Evolutionary conservation across 2,797 vertebrate genomes (phyloP).

Genomic region (Ispidina picta): DNA sequence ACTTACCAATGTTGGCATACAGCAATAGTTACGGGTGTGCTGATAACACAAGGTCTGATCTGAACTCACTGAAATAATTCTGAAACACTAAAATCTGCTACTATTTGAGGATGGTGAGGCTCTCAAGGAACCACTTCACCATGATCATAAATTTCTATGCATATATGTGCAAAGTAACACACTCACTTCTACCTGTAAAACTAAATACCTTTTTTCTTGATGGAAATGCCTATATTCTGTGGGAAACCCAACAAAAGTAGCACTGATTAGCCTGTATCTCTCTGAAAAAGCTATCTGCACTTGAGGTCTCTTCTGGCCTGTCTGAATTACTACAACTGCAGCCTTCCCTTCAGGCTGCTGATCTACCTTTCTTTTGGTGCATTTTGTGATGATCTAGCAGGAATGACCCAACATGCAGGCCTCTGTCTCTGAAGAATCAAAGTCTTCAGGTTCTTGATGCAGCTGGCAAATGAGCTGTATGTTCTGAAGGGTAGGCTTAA

Average conservation of each 20-base stretch:
- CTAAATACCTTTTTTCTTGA: not conserved
- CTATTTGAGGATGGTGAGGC: not conserved
- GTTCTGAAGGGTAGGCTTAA: conserved; percentile 17
- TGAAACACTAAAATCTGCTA: not conserved
- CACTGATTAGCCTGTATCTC: not conserved
- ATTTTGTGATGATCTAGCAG: not conserved
- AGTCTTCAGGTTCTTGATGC: not conserved
- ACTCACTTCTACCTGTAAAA: not conserved
- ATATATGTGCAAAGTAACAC: not conserved
- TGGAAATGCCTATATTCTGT: not conserved
- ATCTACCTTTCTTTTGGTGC: not conserved
- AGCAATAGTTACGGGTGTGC: not conserved
- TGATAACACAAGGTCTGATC: not conserved
- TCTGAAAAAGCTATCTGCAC: not conserved
- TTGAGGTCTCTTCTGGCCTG: not conserved
- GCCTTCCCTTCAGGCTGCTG: not conserved
- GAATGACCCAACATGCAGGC: not conserved
- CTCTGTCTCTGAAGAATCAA: not conserved
- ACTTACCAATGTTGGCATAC: not conserved
- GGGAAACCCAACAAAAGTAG: not conserved
- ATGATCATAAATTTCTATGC: not conserved
- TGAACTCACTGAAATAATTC: not conserved
- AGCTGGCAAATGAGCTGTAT: not conserved
- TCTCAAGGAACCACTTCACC: not conserved
- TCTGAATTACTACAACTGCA: not conserved